Evolutionary conservation across 1,140 invertebrate genomes (phyloP).

Genomic region (Charaxes varanes): DNA sequence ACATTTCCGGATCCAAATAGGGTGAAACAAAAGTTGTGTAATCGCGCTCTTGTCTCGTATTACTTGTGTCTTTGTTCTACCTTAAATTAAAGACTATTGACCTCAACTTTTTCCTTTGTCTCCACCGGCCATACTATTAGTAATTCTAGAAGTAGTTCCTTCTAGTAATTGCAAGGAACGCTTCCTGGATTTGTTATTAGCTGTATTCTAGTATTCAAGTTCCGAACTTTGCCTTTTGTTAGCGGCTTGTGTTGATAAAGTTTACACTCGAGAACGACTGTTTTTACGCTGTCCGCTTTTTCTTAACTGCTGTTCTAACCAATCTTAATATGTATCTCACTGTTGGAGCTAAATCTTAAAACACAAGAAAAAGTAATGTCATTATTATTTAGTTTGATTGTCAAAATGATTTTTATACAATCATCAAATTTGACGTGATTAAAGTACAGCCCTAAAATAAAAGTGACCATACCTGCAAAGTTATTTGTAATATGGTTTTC

Average conservation of each 20-base stretch:
- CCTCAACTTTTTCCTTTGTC: slow-evolving; percentile 46
- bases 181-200: slow-evolving; percentile 27
- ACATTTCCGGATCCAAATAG: slow-evolving; percentile 20
- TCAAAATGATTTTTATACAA: too few relatives aligned
- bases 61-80: slow-evolving; percentile 50
- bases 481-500: too few relatives aligned
- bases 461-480: too few relatives aligned
- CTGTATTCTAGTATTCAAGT: slow-evolving; percentile 19
- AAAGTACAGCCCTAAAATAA: too few relatives aligned
- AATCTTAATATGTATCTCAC: too few relatives aligned
- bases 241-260: slow-evolving; percentile 3
- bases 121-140: slow-evolving; percentile 27
- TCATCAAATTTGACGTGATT: too few relatives aligned
- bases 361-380: too few relatives aligned
- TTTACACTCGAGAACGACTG: too few relatives aligned
- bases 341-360: too few relatives aligned
- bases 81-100: slow-evolving; percentile 58
- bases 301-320: too few relatives aligned
- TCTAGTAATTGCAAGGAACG: slow-evolving; percentile 30
- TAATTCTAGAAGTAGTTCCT: slow-evolving; percentile 30
- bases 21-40: slow-evolving; percentile 37
- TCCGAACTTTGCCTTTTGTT: slow-evolving; percentile 2
- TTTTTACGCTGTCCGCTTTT: too few relatives aligned
- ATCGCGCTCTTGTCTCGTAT: slow-evolving; percentile 44
- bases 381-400: too few relatives aligned